Evolutionary conservation across 2,888 invertebrate species (phyloP).

Genomic region (Aleiodes testaceus): DNA sequence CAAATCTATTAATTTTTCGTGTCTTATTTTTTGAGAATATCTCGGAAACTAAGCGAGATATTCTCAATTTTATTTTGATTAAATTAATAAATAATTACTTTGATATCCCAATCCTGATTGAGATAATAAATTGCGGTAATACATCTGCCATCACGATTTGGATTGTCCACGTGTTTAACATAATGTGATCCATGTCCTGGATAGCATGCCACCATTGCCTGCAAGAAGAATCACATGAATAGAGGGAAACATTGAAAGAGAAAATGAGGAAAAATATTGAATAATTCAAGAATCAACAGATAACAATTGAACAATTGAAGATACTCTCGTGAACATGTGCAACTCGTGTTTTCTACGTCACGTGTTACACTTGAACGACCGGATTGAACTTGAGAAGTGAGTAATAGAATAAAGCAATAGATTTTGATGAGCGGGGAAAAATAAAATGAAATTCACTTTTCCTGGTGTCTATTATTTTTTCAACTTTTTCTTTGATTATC

Average conservation of each 20-base stretch:
- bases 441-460: neutral
- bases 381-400: neutral
- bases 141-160: conserved; percentile 95
- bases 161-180: conserved; percentile 98
- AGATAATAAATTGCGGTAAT: conserved; percentile 98
- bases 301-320: too few species aligned
- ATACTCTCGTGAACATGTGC: too few species aligned
- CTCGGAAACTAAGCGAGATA: neutral
- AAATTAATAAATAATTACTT: conserved; percentile 74
- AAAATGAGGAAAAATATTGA: conserved; percentile 23
- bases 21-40: neutral
- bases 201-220: conserved; percentile 99
- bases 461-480: too few species aligned
- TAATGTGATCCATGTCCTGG: conserved; percentile 96
- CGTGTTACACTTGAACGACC: neutral
- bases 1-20: neutral
- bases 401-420: neutral
- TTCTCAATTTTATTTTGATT: neutral
- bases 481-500: too few species aligned
- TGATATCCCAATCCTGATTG: conserved; percentile 93
- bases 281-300: neutral
- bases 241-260: neutral
- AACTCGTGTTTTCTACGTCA: neutral
- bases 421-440: neutral
- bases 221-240: conserved; percentile 65